Conservation (phyloP, 2,797 vertebrate species). For the Eospalax fontanierii region DNA sequence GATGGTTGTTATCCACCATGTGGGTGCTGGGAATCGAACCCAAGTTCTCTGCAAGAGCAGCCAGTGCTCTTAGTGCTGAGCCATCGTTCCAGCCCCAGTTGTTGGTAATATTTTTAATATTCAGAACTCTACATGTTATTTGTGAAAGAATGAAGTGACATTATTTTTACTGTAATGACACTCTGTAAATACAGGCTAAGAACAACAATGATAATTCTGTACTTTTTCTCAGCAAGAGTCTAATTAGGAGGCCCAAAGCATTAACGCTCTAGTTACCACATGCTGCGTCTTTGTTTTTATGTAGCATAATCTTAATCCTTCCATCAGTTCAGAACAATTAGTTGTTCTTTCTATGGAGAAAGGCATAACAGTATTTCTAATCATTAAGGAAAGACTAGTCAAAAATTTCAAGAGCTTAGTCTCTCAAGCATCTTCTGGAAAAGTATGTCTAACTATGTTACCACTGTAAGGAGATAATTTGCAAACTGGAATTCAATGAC, state of each 20-base stretch:
- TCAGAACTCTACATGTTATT: not conserved
- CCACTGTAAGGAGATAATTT: constrained; percentile 59
- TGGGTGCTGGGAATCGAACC: no score
- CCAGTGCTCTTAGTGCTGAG: no score
- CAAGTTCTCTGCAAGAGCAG: no score
- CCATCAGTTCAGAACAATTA: constrained; percentile 55
- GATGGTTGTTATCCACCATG: no score
- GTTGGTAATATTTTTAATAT: not conserved
- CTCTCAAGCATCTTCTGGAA: constrained; percentile 65
- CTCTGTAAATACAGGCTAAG: constrained; percentile 4
- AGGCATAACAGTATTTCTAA: constrained; percentile 54
- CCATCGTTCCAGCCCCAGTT: not conserved
- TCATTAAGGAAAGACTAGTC: constrained; percentile 63
- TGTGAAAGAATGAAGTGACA: constrained; percentile 20
- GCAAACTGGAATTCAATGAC: constrained; percentile 65
- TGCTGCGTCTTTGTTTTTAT: constrained; percentile 53
- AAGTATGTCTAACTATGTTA: constrained; percentile 53
- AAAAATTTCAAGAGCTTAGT: constrained; percentile 56
- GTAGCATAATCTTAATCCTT: constrained; percentile 45
- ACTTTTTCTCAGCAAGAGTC: constrained; percentile 10
- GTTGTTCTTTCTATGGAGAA: constrained; percentile 64
- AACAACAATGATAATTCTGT: constrained; percentile 11
- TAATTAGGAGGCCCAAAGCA: constrained; percentile 20
- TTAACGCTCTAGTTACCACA: not conserved
- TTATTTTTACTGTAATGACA: constrained; percentile 22